These are phyloP conservation scores for Miltochrista miniata DNA, from an alignment of 2,888 invertebrate species.

Conservation along the genomic window DNA sequence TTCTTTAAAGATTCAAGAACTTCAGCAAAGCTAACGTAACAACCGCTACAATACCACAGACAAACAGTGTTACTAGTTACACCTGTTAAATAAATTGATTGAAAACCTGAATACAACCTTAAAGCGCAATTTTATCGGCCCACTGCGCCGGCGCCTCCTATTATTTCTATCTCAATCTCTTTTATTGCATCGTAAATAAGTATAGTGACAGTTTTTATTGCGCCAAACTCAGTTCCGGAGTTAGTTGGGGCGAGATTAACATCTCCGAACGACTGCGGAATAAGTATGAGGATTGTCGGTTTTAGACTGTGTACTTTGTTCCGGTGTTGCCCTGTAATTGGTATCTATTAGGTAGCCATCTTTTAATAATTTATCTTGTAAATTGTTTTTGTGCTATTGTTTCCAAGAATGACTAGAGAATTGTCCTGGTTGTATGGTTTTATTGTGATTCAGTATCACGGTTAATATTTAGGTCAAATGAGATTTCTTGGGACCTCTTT, in stretches of 20 bases:
- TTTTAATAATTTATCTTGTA: conserved; percentile 18
- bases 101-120: not conserved
- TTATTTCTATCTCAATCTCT: conserved; percentile 62
- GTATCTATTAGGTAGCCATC: conserved; percentile 20
- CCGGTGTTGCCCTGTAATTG: conserved; percentile 34
- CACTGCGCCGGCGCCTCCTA: conserved; percentile 47
- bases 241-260: conserved; percentile 64
- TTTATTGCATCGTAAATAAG: conserved; percentile 77
- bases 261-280: conserved; percentile 59
- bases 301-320: conserved; percentile 38
- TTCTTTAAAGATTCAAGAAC: too few species aligned
- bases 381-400: too few species aligned
- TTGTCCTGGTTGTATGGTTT: conserved; percentile 9
- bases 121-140: conserved; percentile 26
- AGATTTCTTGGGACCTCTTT: too few species aligned
- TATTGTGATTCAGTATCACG: not conserved
- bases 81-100: too few species aligned
- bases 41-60: too few species aligned
- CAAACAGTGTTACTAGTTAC: too few species aligned
- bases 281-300: conserved; percentile 55
- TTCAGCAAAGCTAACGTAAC: too few species aligned
- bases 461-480: too few species aligned
- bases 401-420: conserved; percentile 6
- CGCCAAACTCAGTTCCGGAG: conserved; percentile 64
- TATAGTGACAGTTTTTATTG: conserved; percentile 77